Conservation (phyloP, 2,797 vertebrate species). For the Adrianichthys oophorus region DNA sequence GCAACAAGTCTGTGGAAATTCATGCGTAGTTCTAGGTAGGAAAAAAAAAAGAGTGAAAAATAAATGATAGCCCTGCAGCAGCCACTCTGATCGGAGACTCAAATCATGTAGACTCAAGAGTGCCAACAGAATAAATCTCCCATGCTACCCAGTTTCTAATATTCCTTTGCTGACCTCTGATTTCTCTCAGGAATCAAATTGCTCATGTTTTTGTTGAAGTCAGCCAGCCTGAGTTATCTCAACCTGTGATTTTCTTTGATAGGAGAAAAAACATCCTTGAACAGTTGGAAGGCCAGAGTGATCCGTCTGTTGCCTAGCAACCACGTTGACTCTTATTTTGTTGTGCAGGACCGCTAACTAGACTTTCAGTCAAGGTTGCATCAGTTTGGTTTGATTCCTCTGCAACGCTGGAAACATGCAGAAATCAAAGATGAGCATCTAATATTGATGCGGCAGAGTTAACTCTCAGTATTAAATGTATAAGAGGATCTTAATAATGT, state of each 20-base stretch:
- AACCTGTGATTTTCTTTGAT: constrained; percentile 61
- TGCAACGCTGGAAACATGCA: constrained; percentile 26
- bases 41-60: neutral
- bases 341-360: constrained; percentile 60
- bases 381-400: constrained; percentile 52
- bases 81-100: neutral
- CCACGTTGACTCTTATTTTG: constrained; percentile 65
- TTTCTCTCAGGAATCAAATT: neutral
- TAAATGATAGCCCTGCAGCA: neutral
- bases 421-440: constrained; percentile 39
- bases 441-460: constrained; percentile 21
- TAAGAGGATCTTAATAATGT: constrained; percentile 4
- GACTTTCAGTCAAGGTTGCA: constrained; percentile 65
- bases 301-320: constrained; percentile 72
- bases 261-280: constrained; percentile 60
- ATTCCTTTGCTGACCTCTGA: constrained; percentile 16
- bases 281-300: constrained; percentile 58
- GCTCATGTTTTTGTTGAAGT: constrained; percentile 15
- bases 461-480: constrained; percentile 10
- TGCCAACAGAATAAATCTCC: neutral
- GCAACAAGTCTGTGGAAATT: constrained; percentile 18
- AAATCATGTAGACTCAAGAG: constrained; percentile 1
- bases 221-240: constrained; percentile 28
- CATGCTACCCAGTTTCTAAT: neutral
- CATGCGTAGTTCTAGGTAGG: neutral